Evolutionary conservation across 2,113 vertebrate species (phyloP).

Genomic region (Pangasianodon hypophthalmus): DNA sequence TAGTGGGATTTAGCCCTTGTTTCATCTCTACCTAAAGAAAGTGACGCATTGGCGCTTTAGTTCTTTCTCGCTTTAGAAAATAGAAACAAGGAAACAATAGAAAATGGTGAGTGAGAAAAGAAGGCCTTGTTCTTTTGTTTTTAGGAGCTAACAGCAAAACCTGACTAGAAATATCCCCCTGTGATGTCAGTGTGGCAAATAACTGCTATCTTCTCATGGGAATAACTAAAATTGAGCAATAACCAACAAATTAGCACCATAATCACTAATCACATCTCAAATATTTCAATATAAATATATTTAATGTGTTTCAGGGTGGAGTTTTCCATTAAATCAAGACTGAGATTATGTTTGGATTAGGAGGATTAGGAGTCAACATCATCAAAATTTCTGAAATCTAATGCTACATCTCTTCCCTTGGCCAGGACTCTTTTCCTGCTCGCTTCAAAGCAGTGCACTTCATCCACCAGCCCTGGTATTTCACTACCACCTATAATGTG

Average conservation of each 20-base stretch:
- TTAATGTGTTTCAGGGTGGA: background rate
- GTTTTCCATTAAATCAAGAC: background rate
- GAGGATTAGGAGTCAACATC: background rate
- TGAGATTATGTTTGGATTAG: background rate
- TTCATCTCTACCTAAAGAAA: background rate
- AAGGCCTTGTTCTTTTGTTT: background rate
- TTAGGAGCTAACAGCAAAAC: background rate
- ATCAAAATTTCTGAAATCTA: background rate
- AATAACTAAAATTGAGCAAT: background rate
- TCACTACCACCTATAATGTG: slow-evolving; percentile 96
- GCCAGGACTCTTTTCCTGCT: slow-evolving; percentile 93
- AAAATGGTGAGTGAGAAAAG: background rate
- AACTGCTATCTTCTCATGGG: background rate
- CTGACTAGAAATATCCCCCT: background rate
- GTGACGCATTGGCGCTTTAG: background rate
- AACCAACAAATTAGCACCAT: background rate
- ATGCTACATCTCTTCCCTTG: slow-evolving; percentile 15
- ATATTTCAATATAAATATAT: background rate
- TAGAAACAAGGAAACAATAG: too few relatives aligned
- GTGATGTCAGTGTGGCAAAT: background rate
- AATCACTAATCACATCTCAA: background rate
- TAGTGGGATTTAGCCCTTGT: background rate
- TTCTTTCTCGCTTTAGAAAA: background rate
- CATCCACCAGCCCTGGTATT: slow-evolving; percentile 98
- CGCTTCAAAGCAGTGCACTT: slow-evolving; percentile 97